Percentiles rank a stretch among this genome's conserved stretches.
Evolutionary conservation across 2,888 invertebrate genomes (phyloP).

Genomic region (Andrena camellia): DNA sequence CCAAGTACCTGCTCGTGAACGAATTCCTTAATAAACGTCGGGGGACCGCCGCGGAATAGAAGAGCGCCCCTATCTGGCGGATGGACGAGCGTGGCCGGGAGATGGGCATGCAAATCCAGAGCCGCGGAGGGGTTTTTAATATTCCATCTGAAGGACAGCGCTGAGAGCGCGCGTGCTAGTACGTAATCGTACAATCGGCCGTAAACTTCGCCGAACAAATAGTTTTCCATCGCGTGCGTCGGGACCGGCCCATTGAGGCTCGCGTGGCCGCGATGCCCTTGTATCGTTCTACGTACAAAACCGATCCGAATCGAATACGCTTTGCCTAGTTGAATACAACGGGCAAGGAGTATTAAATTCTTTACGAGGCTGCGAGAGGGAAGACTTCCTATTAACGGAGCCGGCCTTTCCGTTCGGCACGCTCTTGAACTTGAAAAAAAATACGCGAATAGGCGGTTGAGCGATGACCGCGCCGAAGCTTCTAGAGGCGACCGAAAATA

Average conservation of each 20-base stretch:
- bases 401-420: no score
- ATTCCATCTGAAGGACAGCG: conserved; percentile 49
- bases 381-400: neutral
- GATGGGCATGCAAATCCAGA: conserved; percentile 32
- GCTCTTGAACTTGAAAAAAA: neutral
- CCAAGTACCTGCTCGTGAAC: conserved; percentile 62
- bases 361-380: neutral
- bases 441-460: neutral
- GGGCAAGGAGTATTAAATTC: neutral
- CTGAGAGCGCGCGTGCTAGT: conserved; percentile 44
- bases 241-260: neutral
- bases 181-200: conserved; percentile 60
- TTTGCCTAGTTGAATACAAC: neutral
- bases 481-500: neutral
- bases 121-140: conserved; percentile 38
- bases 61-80: conserved; percentile 9
- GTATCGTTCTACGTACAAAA: neutral
- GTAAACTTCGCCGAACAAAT: conserved; percentile 62
- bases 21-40: conserved; percentile 47
- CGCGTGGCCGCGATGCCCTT: neutral
- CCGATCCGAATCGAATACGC: neutral
- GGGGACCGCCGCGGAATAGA: conserved; percentile 22
- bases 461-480: neutral
- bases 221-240: conserved; percentile 50
- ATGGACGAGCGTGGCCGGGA: conserved; percentile 15